Evolutionary conservation across 92 coral and sea anemone genomes (phyloP), one percentile per base, ranked within the genome.

Genomic region (Pocillopora meandrina): DNA sequence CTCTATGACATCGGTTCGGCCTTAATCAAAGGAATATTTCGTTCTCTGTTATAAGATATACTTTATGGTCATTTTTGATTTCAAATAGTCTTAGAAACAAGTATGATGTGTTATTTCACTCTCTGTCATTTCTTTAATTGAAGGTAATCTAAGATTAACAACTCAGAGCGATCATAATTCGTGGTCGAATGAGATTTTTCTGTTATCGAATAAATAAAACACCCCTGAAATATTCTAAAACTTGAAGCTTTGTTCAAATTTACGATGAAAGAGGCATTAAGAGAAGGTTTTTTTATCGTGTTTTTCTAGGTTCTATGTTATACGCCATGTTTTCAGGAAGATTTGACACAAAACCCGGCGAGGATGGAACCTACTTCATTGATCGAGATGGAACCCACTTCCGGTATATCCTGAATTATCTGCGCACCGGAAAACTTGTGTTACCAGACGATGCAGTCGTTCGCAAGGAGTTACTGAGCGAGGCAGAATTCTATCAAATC

Each of bases 351-450:
- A 64, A 64, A 26, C 26, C 68, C 9, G 23, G 23, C 31, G 68
- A 64, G 68, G 68, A 64, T 64, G 68, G 68, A 64, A 19, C 68
- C 23, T 64, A 64, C 68, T 64, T 64, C 68, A 64, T 64, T 64
- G 68, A 64, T 64, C 68, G 68, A 9, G 68, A 64, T n/a, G 23
- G 68, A 19, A 64, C 68, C 11, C 68, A 64, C 68, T 64, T 64
- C 68, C 23, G 68, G 34, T 64, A 64, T 18, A 64, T 64, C 68
- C 68, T 64, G 23, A 64, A 64, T 64, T 64, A 64, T 64, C 68
- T 64, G 16, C 68, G 68, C 9, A 64, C 68, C 9, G 68, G 68
- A 21, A 7, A 64, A 26, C 68, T 64, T 0, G 10, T 64, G n/a
- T 11, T 19, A 26, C 68, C 23, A 9, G 68, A n/a, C 16, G 68